Percentiles rank a stretch among this genome's conserved stretches.
Conservation (phyloP, 2,888 invertebrate genomes). For the Leptothorax acervorum region DNA sequence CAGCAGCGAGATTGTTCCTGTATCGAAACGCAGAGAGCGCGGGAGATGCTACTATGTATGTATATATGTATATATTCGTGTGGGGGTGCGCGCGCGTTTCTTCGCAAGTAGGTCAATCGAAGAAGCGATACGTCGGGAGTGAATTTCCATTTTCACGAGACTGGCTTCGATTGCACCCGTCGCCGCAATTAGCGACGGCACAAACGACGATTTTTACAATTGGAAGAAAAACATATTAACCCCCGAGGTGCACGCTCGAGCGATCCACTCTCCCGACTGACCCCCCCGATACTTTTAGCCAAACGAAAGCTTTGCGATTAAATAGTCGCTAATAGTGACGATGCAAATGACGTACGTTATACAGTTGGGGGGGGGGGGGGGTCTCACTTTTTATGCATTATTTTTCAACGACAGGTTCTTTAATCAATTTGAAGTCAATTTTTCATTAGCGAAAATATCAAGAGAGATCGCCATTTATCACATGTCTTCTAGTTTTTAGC, state of each 20-base stretch:
- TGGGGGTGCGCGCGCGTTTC: slow-evolving; percentile 41
- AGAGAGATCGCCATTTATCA: background rate
- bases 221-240: slow-evolving; percentile 1
- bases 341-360: background rate
- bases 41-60: background rate
- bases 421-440: background rate
- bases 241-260: too few relatives aligned
- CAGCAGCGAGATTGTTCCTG: slow-evolving; percentile 6
- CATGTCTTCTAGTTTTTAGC: background rate
- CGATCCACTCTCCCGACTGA: background rate
- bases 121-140: slow-evolving; percentile 67
- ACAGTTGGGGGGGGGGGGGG: too few relatives aligned
- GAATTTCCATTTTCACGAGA: slow-evolving; percentile 71
- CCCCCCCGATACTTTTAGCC: background rate
- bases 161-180: slow-evolving; percentile 61
- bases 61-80: background rate
- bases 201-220: slow-evolving; percentile 35
- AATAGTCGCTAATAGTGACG: background rate
- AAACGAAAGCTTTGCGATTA: background rate
- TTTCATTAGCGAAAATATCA: slow-evolving; percentile 19
- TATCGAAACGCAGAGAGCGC: slow-evolving; percentile 21
- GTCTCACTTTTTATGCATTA: background rate
- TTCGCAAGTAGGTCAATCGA: slow-evolving; percentile 71
- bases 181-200: slow-evolving; percentile 63
- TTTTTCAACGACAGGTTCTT: background rate